Evolutionary conservation across 2,888 invertebrate genomes (phyloP).

Genomic region (Sminthurinus aureus): DNA sequence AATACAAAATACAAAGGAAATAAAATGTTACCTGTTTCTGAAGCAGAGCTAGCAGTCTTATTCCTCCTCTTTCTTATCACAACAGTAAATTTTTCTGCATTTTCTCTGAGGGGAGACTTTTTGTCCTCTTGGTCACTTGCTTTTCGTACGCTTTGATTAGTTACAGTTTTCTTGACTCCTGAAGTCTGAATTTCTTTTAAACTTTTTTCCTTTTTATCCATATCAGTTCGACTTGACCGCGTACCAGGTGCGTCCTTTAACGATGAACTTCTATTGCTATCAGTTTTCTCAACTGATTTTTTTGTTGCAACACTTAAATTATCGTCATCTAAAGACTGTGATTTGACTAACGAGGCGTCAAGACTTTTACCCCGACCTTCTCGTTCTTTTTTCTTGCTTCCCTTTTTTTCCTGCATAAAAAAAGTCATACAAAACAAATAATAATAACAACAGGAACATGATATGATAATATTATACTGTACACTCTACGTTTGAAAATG

Average conservation of each 20-base stretch:
- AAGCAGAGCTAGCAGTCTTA: slow-evolving; percentile 35
- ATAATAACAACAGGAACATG: too few species aligned
- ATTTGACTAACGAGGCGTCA: slow-evolving; percentile 54
- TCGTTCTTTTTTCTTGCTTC: slow-evolving; percentile 45
- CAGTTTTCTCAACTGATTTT: slow-evolving; percentile 27
- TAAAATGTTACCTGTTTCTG: slow-evolving; percentile 18
- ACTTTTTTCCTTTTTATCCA: slow-evolving; percentile 20
- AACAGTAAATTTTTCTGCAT: slow-evolving; percentile 33
- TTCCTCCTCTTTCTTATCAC: slow-evolving; percentile 35
- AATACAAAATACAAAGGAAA: too few species aligned
- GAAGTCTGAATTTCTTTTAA: background rate
- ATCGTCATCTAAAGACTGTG: slow-evolving; percentile 56
- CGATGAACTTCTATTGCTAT: slow-evolving; percentile 24
- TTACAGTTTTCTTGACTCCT: slow-evolving; percentile 14
- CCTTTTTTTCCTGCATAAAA: slow-evolving; percentile 29
- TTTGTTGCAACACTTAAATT: slow-evolving; percentile 38
- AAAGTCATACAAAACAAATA: background rate
- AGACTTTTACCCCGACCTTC: slow-evolving; percentile 43
- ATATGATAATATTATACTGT: too few species aligned
- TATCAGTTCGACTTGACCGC: slow-evolving; percentile 24
- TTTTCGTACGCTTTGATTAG: background rate
- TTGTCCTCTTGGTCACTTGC: slow-evolving; percentile 34
- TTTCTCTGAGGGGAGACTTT: slow-evolving; percentile 28
- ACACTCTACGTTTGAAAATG: too few species aligned
- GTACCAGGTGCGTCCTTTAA: slow-evolving; percentile 19